Evolutionary conservation across 2,797 vertebrate genomes (phyloP).

Genomic region (Tadarida brasiliensis): DNA sequence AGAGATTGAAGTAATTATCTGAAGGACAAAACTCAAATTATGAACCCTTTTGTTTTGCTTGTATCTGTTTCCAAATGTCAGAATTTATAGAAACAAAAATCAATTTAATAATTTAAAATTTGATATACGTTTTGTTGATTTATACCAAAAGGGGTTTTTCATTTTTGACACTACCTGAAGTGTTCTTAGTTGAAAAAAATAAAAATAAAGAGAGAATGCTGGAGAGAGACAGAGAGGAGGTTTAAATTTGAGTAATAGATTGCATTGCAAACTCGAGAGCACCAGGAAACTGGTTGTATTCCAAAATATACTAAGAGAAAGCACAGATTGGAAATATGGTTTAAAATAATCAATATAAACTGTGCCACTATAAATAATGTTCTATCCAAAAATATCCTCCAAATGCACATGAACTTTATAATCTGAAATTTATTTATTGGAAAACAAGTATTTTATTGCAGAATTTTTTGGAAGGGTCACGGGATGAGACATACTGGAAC

Average conservation of each 20-base stretch:
- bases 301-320: neutral
- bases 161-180: conserved; percentile 30
- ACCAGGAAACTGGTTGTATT: neutral
- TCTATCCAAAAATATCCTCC: neutral
- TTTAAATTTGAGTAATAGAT: neutral
- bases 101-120: neutral
- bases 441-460: neutral
- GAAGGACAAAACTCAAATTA: conserved; percentile 10
- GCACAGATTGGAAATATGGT: neutral
- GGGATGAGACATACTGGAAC: neutral
- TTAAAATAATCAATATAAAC: conserved; percentile 38
- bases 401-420: neutral
- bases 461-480: neutral
- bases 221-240: neutral
- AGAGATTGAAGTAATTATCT: conserved; percentile 40
- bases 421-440: neutral
- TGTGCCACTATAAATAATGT: neutral
- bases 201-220: neutral
- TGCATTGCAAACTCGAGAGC: neutral
- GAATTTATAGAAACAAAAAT: neutral
- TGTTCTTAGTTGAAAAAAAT: neutral
- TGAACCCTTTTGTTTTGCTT: neutral
- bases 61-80: neutral
- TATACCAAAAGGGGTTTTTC: neutral
- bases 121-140: neutral